These are phyloP conservation scores for Galeopsomyia nigrocyanea DNA, from an alignment of 2,888 invertebrate species.

Conservation along the genomic window DNA sequence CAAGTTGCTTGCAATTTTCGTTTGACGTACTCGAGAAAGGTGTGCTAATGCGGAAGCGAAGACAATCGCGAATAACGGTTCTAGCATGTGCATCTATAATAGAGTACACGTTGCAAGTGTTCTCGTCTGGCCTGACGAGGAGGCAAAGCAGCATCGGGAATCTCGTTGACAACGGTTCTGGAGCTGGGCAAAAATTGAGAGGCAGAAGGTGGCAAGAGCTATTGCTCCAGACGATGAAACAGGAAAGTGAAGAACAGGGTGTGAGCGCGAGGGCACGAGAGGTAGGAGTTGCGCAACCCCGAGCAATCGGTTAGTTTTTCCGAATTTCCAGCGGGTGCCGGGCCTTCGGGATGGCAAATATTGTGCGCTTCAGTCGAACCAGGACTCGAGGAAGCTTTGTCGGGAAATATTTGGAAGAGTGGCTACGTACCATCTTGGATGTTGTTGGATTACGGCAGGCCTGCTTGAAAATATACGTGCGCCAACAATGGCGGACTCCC, in stretches of 20 bases:
- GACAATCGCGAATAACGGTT: no score
- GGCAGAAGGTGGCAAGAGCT: neutral
- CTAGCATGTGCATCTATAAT: no score
- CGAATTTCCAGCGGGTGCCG: slow-evolving; percentile 49
- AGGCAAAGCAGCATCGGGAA: neutral
- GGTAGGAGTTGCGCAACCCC: slow-evolving; percentile 65
- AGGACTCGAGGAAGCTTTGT: neutral
- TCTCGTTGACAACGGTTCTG: neutral
- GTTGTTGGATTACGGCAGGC: slow-evolving; percentile 83
- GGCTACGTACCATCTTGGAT: slow-evolving; percentile 84
- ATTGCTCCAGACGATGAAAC: no score
- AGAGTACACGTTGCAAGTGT: no score
- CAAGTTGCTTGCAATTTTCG: no score
- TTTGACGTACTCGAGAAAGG: no score
- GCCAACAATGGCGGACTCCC: slow-evolving; percentile 91
- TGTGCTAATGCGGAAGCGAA: no score
- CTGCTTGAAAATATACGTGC: slow-evolving; percentile 81
- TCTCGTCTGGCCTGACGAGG: neutral
- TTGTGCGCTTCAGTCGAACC: neutral
- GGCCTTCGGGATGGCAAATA: slow-evolving; percentile 57
- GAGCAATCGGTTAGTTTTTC: slow-evolving; percentile 57
- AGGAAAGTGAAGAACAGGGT: no score
- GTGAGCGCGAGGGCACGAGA: neutral
- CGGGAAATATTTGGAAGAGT: slow-evolving; percentile 36
- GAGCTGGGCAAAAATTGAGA: neutral